Base-by-base conservation (phyloP, 2,113 vertebrate species). In the Sarotherodon lohbergeri region DNA sequence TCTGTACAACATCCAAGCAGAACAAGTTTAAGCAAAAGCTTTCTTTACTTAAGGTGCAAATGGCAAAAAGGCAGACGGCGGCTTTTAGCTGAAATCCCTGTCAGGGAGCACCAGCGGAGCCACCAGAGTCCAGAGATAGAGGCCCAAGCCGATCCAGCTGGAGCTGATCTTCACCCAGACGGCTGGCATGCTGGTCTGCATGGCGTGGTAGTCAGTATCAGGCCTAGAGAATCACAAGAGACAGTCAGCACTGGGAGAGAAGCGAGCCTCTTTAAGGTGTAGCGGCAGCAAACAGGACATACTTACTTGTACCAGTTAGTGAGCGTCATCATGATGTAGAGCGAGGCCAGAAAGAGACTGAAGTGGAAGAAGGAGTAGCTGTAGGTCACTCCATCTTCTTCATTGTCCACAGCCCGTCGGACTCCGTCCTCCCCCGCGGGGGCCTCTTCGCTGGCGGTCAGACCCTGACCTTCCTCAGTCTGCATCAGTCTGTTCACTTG, bases 261-360 rank as follows among this genome's bases (percentile, higher is more conserved):
- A 13, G 16, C 4, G 0, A 1, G 9, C 11, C 6, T 6, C 14
- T 43, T 39, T 50, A 6, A 16, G 32, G 32, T 32, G 16, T 16
- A 5, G 2, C 11, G 54, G 19, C 4, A 14, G 43, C 3, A n/a
- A 17, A 41, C 3, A 2, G 1, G 19, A 6, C 78, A 82, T 81
- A 96, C 96, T 52, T 85, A 99, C 98, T 95, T 96, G 96, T 98
- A 99, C 98, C 98, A 99, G 96, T 98, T 98, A 89, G 98, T 99
- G 86, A 99, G 97, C 0, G 97, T 99, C 98, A 99, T 99, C 98
- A 99, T 99, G 93, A 98, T 96, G 95, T 99, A 98, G 82, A 99
- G 97, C 0, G 98, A 97, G 16, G 98, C 98, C 2, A 99, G 95
- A 7, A 96, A 68, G 39, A 99, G 97, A 94, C 97, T 97, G 91